Evolutionary conservation across 2,113 vertebrate genomes (phyloP).

Genomic region (Alosa alosa): DNA sequence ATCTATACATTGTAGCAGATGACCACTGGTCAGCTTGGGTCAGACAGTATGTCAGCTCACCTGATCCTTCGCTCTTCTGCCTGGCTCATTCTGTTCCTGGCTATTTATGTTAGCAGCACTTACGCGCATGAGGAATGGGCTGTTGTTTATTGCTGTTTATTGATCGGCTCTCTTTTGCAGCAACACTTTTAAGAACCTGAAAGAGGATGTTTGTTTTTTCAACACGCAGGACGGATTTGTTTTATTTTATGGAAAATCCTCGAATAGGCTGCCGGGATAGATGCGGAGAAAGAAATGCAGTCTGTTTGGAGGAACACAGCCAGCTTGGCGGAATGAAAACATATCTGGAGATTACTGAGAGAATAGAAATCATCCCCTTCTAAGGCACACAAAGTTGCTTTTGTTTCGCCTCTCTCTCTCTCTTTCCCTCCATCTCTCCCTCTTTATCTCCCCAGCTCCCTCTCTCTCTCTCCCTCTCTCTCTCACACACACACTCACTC

Average conservation of each 20-base stretch:
- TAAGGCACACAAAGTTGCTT: slow-evolving; percentile 61
- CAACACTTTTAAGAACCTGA: background rate
- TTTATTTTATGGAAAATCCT: slow-evolving; percentile 1
- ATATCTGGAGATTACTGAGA: slow-evolving; percentile 26
- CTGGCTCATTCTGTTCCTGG: background rate
- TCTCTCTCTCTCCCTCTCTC: background rate
- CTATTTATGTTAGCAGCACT: background rate
- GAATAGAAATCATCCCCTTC: slow-evolving; percentile 36
- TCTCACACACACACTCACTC: background rate
- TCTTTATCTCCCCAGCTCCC: background rate
- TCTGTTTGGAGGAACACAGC: slow-evolving; percentile 2
- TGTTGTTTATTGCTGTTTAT: background rate
- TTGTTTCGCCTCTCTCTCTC: slow-evolving; percentile 55
- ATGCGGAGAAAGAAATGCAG: background rate
- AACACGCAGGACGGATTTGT: background rate
- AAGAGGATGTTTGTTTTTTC: slow-evolving; percentile 9
- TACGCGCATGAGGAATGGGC: background rate
- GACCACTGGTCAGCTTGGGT: background rate
- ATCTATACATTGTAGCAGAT: slow-evolving; percentile 9
- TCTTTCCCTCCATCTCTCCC: slow-evolving; percentile 19
- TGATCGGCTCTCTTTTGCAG: background rate
- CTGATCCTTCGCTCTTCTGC: background rate
- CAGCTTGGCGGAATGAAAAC: background rate
- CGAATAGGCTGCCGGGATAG: background rate
- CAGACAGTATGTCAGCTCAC: background rate